These are phyloP conservation scores for Conomelus anceps DNA, from an alignment of 2,888 invertebrate species.

Conservation along the genomic window DNA sequence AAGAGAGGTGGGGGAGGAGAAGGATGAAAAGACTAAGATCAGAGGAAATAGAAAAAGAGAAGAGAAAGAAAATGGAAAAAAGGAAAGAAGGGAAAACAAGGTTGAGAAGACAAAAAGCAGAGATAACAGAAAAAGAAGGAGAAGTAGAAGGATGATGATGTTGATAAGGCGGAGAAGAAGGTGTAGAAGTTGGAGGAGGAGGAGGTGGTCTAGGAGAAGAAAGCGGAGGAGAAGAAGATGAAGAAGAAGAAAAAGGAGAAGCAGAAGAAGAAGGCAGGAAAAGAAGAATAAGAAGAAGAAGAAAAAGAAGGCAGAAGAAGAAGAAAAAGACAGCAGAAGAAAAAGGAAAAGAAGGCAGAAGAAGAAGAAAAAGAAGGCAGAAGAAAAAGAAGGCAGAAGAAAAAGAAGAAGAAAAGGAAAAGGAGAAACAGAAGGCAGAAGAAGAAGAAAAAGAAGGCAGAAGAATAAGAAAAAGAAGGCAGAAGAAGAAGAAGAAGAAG, in stretches of 20 bases:
- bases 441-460: too few species aligned
- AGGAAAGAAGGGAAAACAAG: neutral
- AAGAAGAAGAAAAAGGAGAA: neutral
- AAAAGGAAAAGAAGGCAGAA: too few species aligned
- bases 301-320: too few species aligned
- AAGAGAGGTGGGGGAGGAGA: neutral
- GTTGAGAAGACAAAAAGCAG: neutral
- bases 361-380: too few species aligned
- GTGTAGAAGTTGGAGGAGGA: neutral
- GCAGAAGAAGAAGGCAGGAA: too few species aligned
- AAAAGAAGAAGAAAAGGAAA: too few species aligned
- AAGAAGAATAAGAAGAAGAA: too few species aligned
- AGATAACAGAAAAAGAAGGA: neutral
- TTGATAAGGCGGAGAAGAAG: too few species aligned
- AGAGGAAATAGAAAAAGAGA: neutral
- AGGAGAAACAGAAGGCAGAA: too few species aligned
- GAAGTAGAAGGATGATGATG: neutral
- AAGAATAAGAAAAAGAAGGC: neutral
- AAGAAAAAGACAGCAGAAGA: too few species aligned
- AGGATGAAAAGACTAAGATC: neutral
- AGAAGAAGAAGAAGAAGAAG: neutral
- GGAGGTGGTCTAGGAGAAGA: neutral
- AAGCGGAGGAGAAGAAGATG: neutral
- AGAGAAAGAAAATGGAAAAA: neutral
- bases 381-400: too few species aligned